Conservation (phyloP, 2,113 vertebrate species). For the Paedocypris sp. region DNA sequence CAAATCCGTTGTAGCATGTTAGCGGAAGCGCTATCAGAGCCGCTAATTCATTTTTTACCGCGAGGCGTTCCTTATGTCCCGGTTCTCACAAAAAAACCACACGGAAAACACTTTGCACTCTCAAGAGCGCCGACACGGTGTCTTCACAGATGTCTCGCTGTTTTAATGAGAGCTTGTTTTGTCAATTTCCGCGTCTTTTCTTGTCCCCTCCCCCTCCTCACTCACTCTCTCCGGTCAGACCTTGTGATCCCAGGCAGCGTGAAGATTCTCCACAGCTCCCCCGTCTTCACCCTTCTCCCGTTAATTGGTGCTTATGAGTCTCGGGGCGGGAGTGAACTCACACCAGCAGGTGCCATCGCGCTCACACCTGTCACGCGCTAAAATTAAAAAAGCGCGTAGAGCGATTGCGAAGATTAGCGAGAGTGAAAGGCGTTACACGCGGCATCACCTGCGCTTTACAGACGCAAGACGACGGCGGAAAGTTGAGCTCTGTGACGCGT, state of each 20-base stretch:
- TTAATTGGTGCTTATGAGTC: slow-evolving; percentile 17
- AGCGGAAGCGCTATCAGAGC: slow-evolving; percentile 3
- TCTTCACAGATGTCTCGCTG: slow-evolving; percentile 21
- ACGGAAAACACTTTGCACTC: slow-evolving; percentile 14
- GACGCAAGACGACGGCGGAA: not conserved
- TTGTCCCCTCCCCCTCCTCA: slow-evolving; percentile 3
- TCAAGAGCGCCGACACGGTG: slow-evolving; percentile 7
- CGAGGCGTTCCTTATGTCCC: not conserved
- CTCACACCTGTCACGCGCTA: slow-evolving; percentile 19
- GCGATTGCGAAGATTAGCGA: not conserved
- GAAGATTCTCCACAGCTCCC: not conserved
- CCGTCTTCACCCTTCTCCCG: not conserved
- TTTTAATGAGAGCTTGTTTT: slow-evolving; percentile 43
- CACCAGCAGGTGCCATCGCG: slow-evolving; percentile 5
- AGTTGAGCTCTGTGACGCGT: not conserved
- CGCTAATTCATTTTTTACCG: slow-evolving; percentile 6
- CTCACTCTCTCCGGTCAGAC: slow-evolving; percentile 13
- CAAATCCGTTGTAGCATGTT: not conserved
- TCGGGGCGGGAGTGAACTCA: not conserved
- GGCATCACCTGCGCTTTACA: slow-evolving; percentile 9
- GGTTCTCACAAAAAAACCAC: slow-evolving; percentile 1
- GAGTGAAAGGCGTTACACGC: not conserved
- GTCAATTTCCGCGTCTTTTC: slow-evolving; percentile 12
- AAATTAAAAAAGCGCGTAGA: slow-evolving; percentile 12
- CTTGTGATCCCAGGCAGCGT: slow-evolving; percentile 12